Evolutionary conservation across 2,888 invertebrate genomes (phyloP).

Genomic region (Agrilus biguttatus): DNA sequence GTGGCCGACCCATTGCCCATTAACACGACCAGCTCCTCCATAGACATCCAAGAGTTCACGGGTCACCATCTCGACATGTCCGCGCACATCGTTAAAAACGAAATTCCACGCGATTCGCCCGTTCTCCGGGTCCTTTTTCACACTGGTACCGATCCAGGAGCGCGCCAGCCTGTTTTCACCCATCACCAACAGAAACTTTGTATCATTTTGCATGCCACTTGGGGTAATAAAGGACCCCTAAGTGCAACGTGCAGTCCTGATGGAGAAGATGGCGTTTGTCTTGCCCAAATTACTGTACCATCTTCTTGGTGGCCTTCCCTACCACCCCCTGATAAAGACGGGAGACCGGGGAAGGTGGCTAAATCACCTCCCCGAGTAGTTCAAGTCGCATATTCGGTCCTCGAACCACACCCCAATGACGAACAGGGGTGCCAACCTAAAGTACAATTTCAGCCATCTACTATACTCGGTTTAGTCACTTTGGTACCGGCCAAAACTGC

Average conservation of each 20-base stretch:
- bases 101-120: conserved; percentile 78
- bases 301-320: conserved; percentile 82
- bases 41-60: conserved; percentile 46
- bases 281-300: conserved; percentile 71
- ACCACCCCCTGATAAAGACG: conserved; percentile 47
- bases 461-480: conserved; percentile 44
- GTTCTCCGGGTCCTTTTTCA: conserved; percentile 87
- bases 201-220: conserved; percentile 63
- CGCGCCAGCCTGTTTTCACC: conserved; percentile 46
- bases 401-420: conserved; percentile 60
- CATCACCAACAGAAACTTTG: conserved; percentile 55
- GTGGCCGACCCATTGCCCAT: conserved; percentile 62
- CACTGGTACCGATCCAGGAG: conserved; percentile 75
- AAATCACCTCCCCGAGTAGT: conserved; percentile 54
- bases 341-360: conserved; percentile 28
- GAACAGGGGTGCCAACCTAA: conserved; percentile 61
- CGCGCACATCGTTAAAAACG: conserved; percentile 80
- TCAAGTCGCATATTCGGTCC: conserved; percentile 74
- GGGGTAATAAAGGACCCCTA: conserved; percentile 44
- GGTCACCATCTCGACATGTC: conserved; percentile 78
- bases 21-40: conserved; percentile 27
- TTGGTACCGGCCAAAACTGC: conserved; percentile 64
- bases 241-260: conserved; percentile 89
- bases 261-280: conserved; percentile 83
- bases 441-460: conserved; percentile 47